phyloP scores from a whole-genome alignment of 2,888 invertebrate species.

The Oeneis ivallda region DNA sequence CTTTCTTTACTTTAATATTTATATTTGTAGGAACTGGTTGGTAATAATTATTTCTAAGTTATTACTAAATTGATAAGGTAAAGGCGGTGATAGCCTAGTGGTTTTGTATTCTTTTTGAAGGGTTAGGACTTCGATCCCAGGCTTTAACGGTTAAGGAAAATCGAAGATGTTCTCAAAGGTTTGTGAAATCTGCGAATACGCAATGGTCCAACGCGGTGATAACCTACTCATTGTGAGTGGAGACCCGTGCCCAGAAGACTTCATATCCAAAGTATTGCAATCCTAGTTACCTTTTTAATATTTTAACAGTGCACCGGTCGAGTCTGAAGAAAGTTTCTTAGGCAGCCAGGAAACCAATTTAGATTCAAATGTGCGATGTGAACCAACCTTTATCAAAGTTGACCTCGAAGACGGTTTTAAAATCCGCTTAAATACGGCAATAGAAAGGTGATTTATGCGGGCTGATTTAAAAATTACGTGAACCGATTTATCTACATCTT shows the following conservation, averaged over 20 bases:
- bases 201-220: no score
- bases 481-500: conserved; percentile 36
- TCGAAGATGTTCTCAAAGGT: no score
- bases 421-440: conserved; percentile 13
- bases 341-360: no score
- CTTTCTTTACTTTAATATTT: background rate
- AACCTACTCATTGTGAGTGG: no score
- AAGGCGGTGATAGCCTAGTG: background rate
- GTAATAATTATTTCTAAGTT: background rate
- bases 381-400: background rate
- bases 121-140: background rate
- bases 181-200: no score
- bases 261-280: no score
- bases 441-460: conserved; percentile 30
- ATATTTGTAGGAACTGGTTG: background rate
- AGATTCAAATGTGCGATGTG: background rate
- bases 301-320: no score
- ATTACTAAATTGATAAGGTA: background rate
- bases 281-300: no score
- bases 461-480: conserved; percentile 27
- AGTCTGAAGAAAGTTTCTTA: no score
- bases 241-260: no score
- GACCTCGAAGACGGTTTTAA: background rate
- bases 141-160: no score
- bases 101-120: background rate